Base-by-base conservation (phyloP, 2,888 invertebrate species). In the Aricia artaxerxes region DNA sequence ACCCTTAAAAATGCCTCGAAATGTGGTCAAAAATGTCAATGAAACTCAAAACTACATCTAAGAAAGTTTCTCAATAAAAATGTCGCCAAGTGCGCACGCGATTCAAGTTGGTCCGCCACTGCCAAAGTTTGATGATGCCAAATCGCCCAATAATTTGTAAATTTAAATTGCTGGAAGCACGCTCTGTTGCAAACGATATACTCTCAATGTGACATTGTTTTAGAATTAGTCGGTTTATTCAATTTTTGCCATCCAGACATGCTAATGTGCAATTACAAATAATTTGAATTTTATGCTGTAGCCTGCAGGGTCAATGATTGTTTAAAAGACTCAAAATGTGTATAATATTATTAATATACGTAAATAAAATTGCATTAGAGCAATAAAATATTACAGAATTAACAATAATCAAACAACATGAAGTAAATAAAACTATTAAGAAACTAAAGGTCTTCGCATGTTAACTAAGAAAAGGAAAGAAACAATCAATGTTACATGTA, bases 81-180 rank as follows among this genome's bases (percentile, higher is more conserved):
- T 69, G 35, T 69, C 35, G 69, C 69, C 69, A 69, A 69, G 16
- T 38, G 69, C 38, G 69, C 35, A 69, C 69, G 38, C 35, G 69
- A 3, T 11, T 11, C 31, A 69, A 69, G 69, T 35, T 69, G 16
- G 38, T 38, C 38, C 31, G 16, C 35, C 69, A 38, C 69, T 35
- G 69, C 69, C 69, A 24, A 69, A 69, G 69, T 69, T 69, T 69
- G 69, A 69, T 69, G 69, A 16, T 69, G 69, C 69, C 69, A 69
- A 69, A 69, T 69, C 69, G 16, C 69, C 35, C 69, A 69, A 69
- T 69, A 69, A 69, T 64, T 64, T 69, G 69, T 69, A 69, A 69
- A 38, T 69, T 35, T 69, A 69, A 69, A 69, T 69, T 38, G 35
- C 35, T 16, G 11, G 35, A 13, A 2, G 5, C 35, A 38, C 64